Percentiles rank a stretch among this genome's conserved stretches.
phyloP scores from a whole-genome alignment of 1,140 invertebrate genomes.

The Tribolium madens region DNA sequence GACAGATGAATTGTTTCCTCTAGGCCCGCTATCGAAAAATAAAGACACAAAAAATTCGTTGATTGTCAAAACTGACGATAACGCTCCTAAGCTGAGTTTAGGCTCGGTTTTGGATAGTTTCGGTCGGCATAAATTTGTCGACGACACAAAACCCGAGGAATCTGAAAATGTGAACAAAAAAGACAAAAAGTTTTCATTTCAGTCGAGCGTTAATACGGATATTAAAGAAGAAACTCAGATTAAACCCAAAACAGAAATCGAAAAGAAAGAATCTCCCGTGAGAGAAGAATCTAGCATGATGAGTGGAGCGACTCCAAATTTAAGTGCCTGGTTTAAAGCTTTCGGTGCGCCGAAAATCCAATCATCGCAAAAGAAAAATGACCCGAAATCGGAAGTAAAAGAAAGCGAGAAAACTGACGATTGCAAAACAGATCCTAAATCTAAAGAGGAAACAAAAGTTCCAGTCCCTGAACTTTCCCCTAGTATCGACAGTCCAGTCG shows the following conservation, averaged over 20 bases:
- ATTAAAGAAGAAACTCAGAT: conserved; percentile 52
- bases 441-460: conserved; percentile 47
- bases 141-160: conserved; percentile 67
- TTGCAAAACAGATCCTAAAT: neutral
- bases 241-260: conserved; percentile 4
- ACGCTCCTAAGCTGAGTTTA: conserved; percentile 82
- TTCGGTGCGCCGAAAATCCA: conserved; percentile 82
- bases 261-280: conserved; percentile 27
- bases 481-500: conserved; percentile 66
- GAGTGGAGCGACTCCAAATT: conserved; percentile 78
- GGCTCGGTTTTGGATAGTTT: conserved; percentile 82
- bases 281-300: conserved; percentile 37
- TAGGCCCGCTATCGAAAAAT: conserved; percentile 65
- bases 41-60: conserved; percentile 70
- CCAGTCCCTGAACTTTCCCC: conserved; percentile 62
- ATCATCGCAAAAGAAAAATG: conserved; percentile 63
- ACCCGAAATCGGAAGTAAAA: conserved; percentile 64
- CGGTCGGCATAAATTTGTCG: conserved; percentile 71
- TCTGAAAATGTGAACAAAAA: conserved; percentile 62
- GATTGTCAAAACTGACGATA: conserved; percentile 70
- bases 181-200: conserved; percentile 41
- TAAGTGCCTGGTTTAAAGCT: conserved; percentile 91
- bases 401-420: conserved; percentile 67
- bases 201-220: neutral
- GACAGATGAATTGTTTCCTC: conserved; percentile 67